Percentiles rank a stretch among this genome's conserved stretches.
Evolutionary conservation across 2,113 vertebrate species (phyloP).

Genomic region (Asarcornis scutulata): DNA sequence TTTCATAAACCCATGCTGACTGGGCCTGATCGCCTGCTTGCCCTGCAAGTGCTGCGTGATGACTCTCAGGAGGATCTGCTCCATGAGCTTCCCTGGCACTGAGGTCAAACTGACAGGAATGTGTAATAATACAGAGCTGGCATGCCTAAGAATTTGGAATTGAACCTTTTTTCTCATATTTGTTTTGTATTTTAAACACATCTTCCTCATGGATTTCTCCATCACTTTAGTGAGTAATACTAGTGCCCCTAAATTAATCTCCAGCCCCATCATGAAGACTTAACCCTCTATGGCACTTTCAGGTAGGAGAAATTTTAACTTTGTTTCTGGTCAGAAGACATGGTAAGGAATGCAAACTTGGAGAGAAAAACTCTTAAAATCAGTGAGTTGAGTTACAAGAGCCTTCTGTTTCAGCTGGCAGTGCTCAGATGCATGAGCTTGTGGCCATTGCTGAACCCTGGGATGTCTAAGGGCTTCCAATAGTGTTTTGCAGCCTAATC

Average conservation of each 20-base stretch:
- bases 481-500: neutral
- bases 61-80: too few relatives aligned
- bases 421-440: neutral
- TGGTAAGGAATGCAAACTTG: neutral
- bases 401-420: neutral
- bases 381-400: neutral
- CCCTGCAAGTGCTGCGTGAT: too few relatives aligned
- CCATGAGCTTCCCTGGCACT: too few relatives aligned
- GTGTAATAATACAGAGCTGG: neutral
- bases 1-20: too few relatives aligned
- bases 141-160: neutral
- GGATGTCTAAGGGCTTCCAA: neutral
- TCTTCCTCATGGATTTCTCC: neutral
- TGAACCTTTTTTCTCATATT: neutral
- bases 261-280: neutral
- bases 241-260: neutral
- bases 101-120: too few relatives aligned
- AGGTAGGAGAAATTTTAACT: neutral
- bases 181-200: neutral
- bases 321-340: neutral
- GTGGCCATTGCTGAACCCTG: fast-evolving
- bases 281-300: neutral
- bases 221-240: neutral
- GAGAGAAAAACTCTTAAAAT: neutral
- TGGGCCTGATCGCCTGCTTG: too few relatives aligned